Base-by-base conservation (phyloP, 2,797 vertebrate genomes). In the Brachyrhaphis roseni region DNA sequence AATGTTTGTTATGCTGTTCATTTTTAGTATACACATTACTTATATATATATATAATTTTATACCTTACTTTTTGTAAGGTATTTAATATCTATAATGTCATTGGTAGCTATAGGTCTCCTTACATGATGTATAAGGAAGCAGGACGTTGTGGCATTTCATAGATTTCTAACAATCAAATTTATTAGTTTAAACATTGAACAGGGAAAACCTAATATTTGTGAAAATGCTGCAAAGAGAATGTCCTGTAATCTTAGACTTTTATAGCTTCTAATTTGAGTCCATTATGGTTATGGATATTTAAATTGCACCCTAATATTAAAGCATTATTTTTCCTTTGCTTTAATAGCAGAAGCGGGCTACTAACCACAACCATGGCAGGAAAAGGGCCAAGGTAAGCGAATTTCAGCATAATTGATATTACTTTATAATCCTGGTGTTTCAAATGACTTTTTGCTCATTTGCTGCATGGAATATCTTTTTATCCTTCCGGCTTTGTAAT, bases 341-440 rank as follows among this genome's bases (percentile, higher is more conserved):
- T 62, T 31, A 31, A 36, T 55, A 36, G 28, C 95, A 99, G 98
- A 98, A 97, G 83, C 95, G 98, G 87, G 94, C 96, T 77, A 96
- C 97, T 1, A 96, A 96, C 91, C 98, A 99, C 16, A 97, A 98
- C 71, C 98, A 99, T 87, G 95, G 96, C 77, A 97, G 98, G 93
- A 99, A 99, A 95, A 97, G 98, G 95, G 96, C 98, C 94, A 99
- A 99, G 97, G 98, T 99, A 94, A 92, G 86, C 78, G 0, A 74
- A 72, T 71, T 68, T 3, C 10, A 41, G 39, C 62, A 23, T 10
- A 39, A 23, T 2, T 66, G 62, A 39, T 39, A 20, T 23, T 66
- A 66, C 34, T 41, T 68, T 68, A 12, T 68, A 68, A 41, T 68
- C 64, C 36, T 68, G 64, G 18, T 68, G 8, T 20, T 68, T 41